Evolutionary conservation across 2,888 invertebrate genomes (phyloP), one percentile per base, ranked within the genome.

Genomic region (Epiperipatus broadwayi): DNA sequence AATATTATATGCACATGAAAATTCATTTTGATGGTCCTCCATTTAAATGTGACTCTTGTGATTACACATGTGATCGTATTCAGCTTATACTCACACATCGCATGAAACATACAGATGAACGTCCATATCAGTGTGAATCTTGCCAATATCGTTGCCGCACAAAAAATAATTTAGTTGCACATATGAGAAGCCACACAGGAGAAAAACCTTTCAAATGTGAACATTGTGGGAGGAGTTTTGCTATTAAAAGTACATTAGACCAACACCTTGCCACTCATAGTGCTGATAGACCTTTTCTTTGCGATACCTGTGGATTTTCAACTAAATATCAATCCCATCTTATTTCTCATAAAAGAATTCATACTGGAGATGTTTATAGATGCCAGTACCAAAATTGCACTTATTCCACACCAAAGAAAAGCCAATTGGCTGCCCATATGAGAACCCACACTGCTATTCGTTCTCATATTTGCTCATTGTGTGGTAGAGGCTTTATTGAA

Each of bases 291-390:
- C 67, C 66, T n/a, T 66, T 68, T 46, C 59, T 66, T 1, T 75
- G 74, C 52, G 72, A 72, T 44, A 62, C 65, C n/a, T 75, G 74
- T 56, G 70, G 71, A 5, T 75, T 73, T 53, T 65, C 68, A 42
- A 72, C 73, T 25, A 72, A 72, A 52, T 72, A 69, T 51, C 63
- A 71, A 45, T 71, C 71, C 46, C 71, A 73, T 52, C 64, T 73
- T 51, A 67, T 70, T 32, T 64, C 70, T 10, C 74, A 74, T 53
- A 69, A 69, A 48, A 58, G 72, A 39, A 69, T 71, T 41, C 74
- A 74, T 54, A 65, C 70, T 47, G 68, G 69, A 56, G 48, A 72
- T 48, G 65, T 71, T n/a, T 70, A 68, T 53, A 60, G 64, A 28
- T 74, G 73, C 52, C 66, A 68, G 35, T 68, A 68, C 52, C 64